A percentile compares a stretch with the other conserved stretches of the same genome.
phyloP scores from a whole-genome alignment of 2,797 vertebrate species.

The Megalops cyprinoides region DNA sequence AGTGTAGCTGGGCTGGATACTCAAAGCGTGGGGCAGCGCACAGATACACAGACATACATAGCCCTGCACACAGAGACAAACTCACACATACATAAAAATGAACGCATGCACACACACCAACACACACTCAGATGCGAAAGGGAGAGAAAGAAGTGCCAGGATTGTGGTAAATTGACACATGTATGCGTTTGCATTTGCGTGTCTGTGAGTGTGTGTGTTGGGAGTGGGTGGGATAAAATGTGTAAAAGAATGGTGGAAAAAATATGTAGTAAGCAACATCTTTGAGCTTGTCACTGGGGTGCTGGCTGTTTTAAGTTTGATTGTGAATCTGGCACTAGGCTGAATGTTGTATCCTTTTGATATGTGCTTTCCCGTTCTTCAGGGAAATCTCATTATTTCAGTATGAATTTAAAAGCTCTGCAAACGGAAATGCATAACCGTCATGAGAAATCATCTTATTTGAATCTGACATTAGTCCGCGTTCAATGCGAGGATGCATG shows the following conservation, averaged over 20 bases:
- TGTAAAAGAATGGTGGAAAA: background rate
- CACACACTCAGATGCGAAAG: background rate
- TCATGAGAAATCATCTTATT: background rate
- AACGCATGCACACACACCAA: background rate
- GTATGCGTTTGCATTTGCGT: background rate
- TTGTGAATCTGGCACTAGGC: background rate
- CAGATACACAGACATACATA: too few species aligned
- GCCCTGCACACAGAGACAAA: too few species aligned
- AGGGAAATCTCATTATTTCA: background rate
- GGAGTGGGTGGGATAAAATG: background rate
- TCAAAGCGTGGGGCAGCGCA: too few species aligned
- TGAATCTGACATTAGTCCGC: background rate
- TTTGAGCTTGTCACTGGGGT: too few species aligned
- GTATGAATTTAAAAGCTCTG: background rate
- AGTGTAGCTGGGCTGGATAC: background rate
- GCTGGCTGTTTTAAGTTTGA: background rate
- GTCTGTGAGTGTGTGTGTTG: background rate
- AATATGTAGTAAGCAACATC: background rate
- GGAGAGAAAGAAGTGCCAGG: background rate
- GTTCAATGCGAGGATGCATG: constrained; percentile 18
- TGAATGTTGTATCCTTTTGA: background rate
- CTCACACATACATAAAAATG: background rate
- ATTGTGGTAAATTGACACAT: too few species aligned
- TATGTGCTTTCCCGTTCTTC: background rate
- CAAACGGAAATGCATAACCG: background rate